These are phyloP conservation scores for Helicolenus hilgendorfi DNA, from an alignment of 2,797 vertebrate species.

Conservation along the genomic window DNA sequence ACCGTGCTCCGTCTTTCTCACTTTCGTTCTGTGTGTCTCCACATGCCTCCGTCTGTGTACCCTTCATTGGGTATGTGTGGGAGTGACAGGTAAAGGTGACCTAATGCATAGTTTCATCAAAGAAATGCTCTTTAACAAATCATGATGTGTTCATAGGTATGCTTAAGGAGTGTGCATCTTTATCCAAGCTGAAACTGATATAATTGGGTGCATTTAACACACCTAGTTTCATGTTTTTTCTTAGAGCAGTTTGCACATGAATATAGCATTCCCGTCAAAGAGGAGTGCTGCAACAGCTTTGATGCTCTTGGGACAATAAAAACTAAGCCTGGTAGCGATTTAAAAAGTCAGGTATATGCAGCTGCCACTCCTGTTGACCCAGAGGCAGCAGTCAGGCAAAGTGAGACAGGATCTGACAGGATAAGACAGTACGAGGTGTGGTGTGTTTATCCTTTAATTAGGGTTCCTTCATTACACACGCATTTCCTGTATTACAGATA, in stretches of 20 bases:
- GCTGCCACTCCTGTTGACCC: conserved; percentile 61
- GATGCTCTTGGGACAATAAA: background rate
- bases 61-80: background rate
- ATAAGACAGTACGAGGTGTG: conserved; percentile 84
- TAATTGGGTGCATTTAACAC: conserved; percentile 40
- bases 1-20: background rate
- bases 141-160: background rate
- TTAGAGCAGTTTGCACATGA: conserved; percentile 9
- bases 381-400: conserved; percentile 61
- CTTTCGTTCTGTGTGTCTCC: background rate
- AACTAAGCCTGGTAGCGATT: background rate
- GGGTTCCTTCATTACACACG: conserved; percentile 80
- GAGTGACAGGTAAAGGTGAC: conserved; percentile 25
- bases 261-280: background rate
- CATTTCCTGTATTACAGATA: conserved; percentile 80
- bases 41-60: background rate
- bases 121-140: background rate
- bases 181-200: conserved; percentile 23
- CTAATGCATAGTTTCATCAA: conserved; percentile 1
- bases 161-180: conserved; percentile 30
- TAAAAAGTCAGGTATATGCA: conserved; percentile 20
- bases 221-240: conserved; percentile 28
- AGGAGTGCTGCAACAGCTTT: conserved; percentile 5
- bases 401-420: conserved; percentile 82
- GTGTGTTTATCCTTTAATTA: conserved; percentile 82